phyloP scores from a whole-genome alignment of 2,797 vertebrate species.

The Acropternis orthonyx region DNA sequence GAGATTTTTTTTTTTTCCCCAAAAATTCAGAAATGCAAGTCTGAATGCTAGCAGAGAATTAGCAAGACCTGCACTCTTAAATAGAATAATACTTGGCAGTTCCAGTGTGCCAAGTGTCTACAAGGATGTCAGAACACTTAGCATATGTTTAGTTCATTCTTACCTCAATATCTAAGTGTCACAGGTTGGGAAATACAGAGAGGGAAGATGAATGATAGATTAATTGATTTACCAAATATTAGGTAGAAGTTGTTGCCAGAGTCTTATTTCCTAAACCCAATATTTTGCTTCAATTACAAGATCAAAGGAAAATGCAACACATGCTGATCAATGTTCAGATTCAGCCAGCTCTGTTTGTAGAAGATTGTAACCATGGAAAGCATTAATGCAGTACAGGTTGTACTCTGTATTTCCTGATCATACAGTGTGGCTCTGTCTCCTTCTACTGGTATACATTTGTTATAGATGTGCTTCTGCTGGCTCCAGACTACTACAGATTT shows the following conservation, averaged over 20 bases:
- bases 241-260: neutral
- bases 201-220: neutral
- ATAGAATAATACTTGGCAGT: neutral
- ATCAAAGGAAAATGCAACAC: slow-evolving; percentile 8
- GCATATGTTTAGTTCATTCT: neutral
- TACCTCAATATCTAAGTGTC: neutral
- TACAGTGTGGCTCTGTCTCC: neutral
- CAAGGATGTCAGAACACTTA: neutral
- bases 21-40: neutral
- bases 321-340: neutral
- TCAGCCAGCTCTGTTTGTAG: neutral
- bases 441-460: slow-evolving; percentile 8
- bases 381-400: neutral
- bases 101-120: neutral
- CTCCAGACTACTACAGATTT: neutral
- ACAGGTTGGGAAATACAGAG: neutral
- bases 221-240: neutral
- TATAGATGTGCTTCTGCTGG: neutral
- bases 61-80: neutral
- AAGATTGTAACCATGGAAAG: neutral
- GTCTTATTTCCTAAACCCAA: neutral
- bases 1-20: neutral
- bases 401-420: neutral
- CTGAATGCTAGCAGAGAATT: neutral
- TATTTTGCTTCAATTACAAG: slow-evolving; percentile 38